phyloP scores from a whole-genome alignment of 2,113 vertebrate genomes.

The Gnathonemus longibarbis region DNA sequence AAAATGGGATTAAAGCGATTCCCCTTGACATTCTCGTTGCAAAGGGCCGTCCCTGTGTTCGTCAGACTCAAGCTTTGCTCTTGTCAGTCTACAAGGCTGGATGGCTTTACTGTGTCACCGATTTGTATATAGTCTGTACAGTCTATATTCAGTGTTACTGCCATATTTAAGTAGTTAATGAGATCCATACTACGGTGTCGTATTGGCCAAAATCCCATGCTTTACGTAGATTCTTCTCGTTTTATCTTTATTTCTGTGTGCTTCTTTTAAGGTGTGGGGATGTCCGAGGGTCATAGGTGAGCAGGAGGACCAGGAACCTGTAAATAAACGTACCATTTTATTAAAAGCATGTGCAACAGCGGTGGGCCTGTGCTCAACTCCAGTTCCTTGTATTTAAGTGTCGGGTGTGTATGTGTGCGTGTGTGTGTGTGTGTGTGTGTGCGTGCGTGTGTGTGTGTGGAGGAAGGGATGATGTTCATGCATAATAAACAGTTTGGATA shows the following conservation, averaged over 20 bases:
- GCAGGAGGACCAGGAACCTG: constrained; percentile 61
- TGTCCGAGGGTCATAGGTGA: constrained; percentile 39
- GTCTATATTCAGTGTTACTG: constrained; percentile 93
- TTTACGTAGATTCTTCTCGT: constrained; percentile 41
- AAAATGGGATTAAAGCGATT: constrained; percentile 29
- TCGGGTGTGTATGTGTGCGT: constrained; percentile 37
- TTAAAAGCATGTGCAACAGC: constrained; percentile 97
- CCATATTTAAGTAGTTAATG: constrained; percentile 78
- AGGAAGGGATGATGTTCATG: constrained; percentile 58
- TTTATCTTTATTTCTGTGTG: constrained; percentile 26
- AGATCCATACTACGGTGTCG: constrained; percentile 71
- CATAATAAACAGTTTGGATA: constrained; percentile 75
- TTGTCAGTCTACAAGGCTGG: constrained; percentile 54
- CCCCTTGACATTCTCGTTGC: constrained; percentile 7
- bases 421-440: constrained; percentile 41
- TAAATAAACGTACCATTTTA: constrained; percentile 96
- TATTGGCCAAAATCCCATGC: constrained; percentile 73
- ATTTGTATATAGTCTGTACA: constrained; percentile 80
- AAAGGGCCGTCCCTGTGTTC: constrained; percentile 29
- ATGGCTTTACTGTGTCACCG: constrained; percentile 63
- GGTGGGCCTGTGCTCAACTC: constrained; percentile 68
- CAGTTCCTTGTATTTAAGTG: constrained; percentile 71
- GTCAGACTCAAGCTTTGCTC: constrained; percentile 60
- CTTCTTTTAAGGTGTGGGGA: constrained; percentile 54
- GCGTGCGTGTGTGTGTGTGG: constrained; percentile 34